Conservation (phyloP, 1,140 invertebrate genomes). For the Asbolus verrucosus region DNA sequence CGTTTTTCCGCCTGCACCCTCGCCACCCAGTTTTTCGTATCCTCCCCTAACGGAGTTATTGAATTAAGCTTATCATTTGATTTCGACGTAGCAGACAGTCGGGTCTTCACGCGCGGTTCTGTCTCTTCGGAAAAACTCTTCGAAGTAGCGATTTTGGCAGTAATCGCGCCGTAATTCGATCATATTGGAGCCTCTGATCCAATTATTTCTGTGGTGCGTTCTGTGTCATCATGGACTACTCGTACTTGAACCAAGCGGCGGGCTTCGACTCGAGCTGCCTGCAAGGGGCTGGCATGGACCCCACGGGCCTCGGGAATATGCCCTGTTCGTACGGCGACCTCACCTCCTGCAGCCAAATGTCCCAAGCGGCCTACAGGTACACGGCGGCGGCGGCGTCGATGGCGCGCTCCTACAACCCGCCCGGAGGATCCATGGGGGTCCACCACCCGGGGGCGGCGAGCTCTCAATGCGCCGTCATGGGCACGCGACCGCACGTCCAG, state of each 20-base stretch:
- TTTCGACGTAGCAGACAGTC: conserved; percentile 74
- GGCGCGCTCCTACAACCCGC: conserved; percentile 66
- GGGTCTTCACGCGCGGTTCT: conserved; percentile 63
- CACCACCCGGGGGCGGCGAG: conserved; percentile 68
- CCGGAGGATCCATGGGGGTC: conserved; percentile 65
- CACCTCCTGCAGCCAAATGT: conserved; percentile 89
- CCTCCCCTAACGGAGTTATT: conserved; percentile 69
- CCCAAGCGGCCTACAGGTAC: conserved; percentile 79
- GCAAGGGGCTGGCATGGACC: conserved; percentile 72
- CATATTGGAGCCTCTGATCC: conserved; percentile 65
- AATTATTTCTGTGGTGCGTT: conserved; percentile 52
- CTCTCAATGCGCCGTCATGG: conserved; percentile 72
- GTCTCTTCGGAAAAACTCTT: conserved; percentile 60
- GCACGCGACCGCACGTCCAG: conserved; percentile 68
- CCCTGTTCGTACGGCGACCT: conserved; percentile 86
- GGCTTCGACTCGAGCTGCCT: conserved; percentile 77
- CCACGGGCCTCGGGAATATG: conserved; percentile 72
- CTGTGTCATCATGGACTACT: conserved; percentile 74
- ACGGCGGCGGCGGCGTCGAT: conserved; percentile 72
- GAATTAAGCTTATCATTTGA: conserved; percentile 83
- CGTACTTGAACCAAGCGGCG: conserved; percentile 79
- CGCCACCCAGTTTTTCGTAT: too few species aligned
- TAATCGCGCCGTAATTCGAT: conserved; percentile 71
- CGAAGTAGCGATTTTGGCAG: conserved; percentile 56
- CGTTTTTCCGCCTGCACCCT: conserved; percentile 46